phyloP scores from a whole-genome alignment of 2,113 vertebrate genomes.

The Oreochromis tanganicae region DNA sequence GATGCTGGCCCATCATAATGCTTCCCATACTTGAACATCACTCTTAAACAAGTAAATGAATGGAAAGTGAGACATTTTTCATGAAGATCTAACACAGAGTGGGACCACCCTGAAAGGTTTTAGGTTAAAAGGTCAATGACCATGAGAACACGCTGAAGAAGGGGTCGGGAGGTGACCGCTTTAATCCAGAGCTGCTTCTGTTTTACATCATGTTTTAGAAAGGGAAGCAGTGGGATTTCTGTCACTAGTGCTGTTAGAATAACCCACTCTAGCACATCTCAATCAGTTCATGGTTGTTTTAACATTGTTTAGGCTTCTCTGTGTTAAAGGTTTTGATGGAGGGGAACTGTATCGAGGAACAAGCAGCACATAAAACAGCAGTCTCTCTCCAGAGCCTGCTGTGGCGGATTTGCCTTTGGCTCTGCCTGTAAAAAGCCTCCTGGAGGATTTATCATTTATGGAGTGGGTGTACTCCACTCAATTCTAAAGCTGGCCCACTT shows the following conservation, averaged over 20 bases:
- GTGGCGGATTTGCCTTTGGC: slow-evolving; percentile 17
- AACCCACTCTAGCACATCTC: neutral
- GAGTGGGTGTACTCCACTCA: slow-evolving; percentile 43
- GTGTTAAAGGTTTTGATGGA: slow-evolving; percentile 12
- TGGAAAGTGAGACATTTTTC: neutral
- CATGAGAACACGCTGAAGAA: neutral
- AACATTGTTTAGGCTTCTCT: neutral
- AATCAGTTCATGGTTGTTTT: neutral
- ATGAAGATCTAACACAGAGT: neutral
- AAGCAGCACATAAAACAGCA: slow-evolving; percentile 30
- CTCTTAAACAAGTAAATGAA: neutral
- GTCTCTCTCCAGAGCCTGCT: neutral
- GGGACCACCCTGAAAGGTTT: slow-evolving; percentile 21
- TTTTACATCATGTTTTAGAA: neutral
- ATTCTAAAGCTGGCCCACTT: slow-evolving; percentile 13
- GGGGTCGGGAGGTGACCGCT: neutral
- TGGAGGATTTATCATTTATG: slow-evolving; percentile 48
- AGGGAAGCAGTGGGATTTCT: neutral
- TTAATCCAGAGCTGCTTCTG: neutral
- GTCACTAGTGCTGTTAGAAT: neutral
- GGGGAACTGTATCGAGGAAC: slow-evolving; percentile 12
- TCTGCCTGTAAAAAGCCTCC: slow-evolving; percentile 42
- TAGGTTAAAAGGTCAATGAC: slow-evolving; percentile 16
- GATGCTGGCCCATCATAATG: neutral
- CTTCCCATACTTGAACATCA: neutral